Percentiles rank a stretch among this genome's conserved stretches.
phyloP scores from a whole-genome alignment of 2,888 invertebrate species.

The Noctua pronuba region DNA sequence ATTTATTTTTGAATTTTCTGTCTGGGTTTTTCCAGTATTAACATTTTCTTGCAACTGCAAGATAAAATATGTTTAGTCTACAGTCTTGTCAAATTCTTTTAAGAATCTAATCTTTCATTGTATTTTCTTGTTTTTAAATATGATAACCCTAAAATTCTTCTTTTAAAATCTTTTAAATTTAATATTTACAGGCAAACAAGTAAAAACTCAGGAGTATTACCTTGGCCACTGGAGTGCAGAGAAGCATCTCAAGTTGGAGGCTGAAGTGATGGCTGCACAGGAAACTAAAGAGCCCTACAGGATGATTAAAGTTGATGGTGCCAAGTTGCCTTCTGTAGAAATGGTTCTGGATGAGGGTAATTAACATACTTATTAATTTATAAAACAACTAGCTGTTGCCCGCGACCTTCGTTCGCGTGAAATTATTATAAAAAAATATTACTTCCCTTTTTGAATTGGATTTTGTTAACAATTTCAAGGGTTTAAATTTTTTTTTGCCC shows the following conservation, averaged over 20 bases:
- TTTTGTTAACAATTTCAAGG: too few species aligned
- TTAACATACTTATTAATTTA: not conserved
- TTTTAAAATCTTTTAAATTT: not conserved
- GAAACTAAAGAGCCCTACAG: conserved; percentile 90
- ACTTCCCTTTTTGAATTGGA: too few species aligned
- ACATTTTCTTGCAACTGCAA: not conserved
- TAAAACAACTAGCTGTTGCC: not conserved
- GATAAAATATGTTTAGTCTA: not conserved
- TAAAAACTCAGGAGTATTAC: conserved; percentile 95
- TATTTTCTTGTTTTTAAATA: not conserved
- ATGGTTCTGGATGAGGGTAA: conserved; percentile 95
- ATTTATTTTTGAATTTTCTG: not conserved
- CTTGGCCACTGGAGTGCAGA: conserved; percentile 94
- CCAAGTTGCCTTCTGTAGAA: conserved; percentile 96
- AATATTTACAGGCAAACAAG: conserved; percentile 91
- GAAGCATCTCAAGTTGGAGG: conserved; percentile 91
- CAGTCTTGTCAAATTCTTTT: not conserved
- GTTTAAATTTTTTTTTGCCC: too few species aligned
- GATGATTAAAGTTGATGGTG: conserved; percentile 96
- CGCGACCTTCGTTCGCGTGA: too few species aligned
- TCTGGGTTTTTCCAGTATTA: not conserved
- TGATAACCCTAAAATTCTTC: not conserved
- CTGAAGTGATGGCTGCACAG: conserved; percentile 85
- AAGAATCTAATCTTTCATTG: not conserved
- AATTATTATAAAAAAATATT: too few species aligned